phyloP scores from a whole-genome alignment of 2,113 vertebrate genomes.

The Oncorhynchus mykiss region DNA sequence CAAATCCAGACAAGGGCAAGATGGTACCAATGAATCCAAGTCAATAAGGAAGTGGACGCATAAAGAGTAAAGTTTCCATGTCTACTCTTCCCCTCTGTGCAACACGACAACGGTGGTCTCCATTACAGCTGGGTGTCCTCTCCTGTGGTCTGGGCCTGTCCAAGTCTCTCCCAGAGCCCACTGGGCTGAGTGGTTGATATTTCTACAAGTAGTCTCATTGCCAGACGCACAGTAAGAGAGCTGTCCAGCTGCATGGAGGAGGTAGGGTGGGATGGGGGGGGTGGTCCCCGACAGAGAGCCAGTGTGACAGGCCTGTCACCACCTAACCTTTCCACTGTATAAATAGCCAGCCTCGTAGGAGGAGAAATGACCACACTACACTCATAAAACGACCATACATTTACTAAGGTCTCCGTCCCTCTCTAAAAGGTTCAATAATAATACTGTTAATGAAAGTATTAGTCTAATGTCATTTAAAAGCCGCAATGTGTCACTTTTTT shows the following conservation, averaged over 20 bases:
- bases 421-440: background rate
- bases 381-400: background rate
- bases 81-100: slow-evolving; percentile 33
- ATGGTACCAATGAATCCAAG: no score
- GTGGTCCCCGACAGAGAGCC: slow-evolving; percentile 6
- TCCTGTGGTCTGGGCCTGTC: background rate
- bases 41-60: no score
- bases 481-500: no score
- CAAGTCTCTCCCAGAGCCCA: background rate
- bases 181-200: slow-evolving; percentile 7
- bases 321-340: slow-evolving; percentile 26
- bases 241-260: background rate
- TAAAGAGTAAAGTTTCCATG: no score
- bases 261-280: background rate
- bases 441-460: no score
- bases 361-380: no score
- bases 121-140: background rate
- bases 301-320: slow-evolving; percentile 11
- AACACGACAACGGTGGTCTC: slow-evolving; percentile 19
- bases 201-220: slow-evolving; percentile 28
- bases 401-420: background rate
- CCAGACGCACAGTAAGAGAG: background rate
- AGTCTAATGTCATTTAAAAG: no score
- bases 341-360: slow-evolving; percentile 13
- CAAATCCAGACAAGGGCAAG: no score